A percentile compares a stretch with the other conserved stretches of the same genome.
phyloP scores from a whole-genome alignment of 2,888 invertebrate genomes.

The Buathra laborator region DNA sequence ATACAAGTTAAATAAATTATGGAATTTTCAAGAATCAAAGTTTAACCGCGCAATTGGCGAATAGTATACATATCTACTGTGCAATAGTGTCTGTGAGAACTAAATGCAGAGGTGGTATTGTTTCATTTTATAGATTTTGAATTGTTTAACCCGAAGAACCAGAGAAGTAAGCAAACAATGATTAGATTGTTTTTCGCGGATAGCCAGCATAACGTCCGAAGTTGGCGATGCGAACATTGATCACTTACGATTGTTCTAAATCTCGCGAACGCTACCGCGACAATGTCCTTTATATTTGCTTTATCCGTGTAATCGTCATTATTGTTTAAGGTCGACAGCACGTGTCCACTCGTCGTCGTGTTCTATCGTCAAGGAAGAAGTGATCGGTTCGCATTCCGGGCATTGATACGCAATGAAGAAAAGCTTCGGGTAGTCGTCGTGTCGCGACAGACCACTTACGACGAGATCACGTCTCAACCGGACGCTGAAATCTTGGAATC shows the following conservation, averaged over 20 bases:
- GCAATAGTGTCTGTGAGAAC: too few species aligned
- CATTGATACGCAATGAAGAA: slow-evolving; percentile 44
- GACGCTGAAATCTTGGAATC: slow-evolving; percentile 49
- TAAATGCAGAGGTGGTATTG: too few species aligned
- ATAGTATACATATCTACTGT: too few species aligned
- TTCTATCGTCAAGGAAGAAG: slow-evolving; percentile 46
- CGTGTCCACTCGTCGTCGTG: slow-evolving; percentile 50
- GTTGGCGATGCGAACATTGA: slow-evolving; percentile 12
- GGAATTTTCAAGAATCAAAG: too few species aligned
- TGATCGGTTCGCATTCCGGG: slow-evolving; percentile 60
- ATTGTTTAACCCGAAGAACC: too few species aligned
- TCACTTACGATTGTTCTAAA: background rate
- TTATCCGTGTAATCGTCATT: slow-evolving; percentile 19
- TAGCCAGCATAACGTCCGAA: background rate
- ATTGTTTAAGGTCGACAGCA: slow-evolving; percentile 50
- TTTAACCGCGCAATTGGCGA: too few species aligned
- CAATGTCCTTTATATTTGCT: slow-evolving; percentile 18
- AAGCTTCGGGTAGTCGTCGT: slow-evolving; percentile 42
- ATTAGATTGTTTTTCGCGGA: background rate
- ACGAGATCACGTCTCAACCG: slow-evolving; percentile 44
- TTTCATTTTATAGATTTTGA: too few species aligned
- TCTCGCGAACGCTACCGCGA: slow-evolving; percentile 1
- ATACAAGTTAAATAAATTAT: too few species aligned
- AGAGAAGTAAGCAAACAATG: too few species aligned
- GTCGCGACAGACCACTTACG: slow-evolving; percentile 19